Percentiles rank a stretch among this genome's conserved stretches.
Conservation (phyloP, 2,113 vertebrate species). For the Otus sunia region DNA sequence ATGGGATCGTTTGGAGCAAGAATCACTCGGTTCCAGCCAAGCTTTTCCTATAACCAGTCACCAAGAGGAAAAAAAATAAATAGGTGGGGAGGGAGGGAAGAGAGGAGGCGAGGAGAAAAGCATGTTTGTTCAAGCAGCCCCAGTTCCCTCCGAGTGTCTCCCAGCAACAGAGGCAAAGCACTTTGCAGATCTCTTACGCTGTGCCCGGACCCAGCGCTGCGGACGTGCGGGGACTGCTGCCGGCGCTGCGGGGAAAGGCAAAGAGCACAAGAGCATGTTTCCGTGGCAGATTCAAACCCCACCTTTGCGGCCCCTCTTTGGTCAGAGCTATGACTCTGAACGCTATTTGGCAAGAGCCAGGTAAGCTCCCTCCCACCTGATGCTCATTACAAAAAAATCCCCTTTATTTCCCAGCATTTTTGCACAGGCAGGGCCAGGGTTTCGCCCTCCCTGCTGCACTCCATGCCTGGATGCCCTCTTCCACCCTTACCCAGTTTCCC, state of each 20-base stretch:
- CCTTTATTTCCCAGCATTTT: background rate
- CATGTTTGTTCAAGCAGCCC: background rate
- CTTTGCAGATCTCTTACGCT: background rate
- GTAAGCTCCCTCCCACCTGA: background rate
- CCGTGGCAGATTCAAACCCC: background rate
- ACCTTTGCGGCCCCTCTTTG: background rate
- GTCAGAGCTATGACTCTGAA: background rate
- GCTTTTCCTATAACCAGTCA: background rate
- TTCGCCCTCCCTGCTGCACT: background rate
- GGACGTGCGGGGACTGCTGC: background rate
- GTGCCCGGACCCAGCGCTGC: background rate
- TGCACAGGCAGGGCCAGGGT: accelerated
- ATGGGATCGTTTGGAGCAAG: background rate
- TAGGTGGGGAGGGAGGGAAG: background rate
- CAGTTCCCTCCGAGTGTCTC: background rate
- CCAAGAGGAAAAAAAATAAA: background rate
- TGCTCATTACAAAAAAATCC: background rate
- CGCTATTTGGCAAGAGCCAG: background rate
- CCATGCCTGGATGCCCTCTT: background rate
- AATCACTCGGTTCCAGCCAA: background rate
- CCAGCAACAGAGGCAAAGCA: background rate
- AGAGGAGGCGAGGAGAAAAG: background rate
- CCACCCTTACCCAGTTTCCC: background rate
- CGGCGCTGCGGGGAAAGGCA: background rate
- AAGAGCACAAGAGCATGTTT: background rate